Evolutionary conservation across 1,140 invertebrate genomes (phyloP).

Genomic region (Temnothorax longispinosus): DNA sequence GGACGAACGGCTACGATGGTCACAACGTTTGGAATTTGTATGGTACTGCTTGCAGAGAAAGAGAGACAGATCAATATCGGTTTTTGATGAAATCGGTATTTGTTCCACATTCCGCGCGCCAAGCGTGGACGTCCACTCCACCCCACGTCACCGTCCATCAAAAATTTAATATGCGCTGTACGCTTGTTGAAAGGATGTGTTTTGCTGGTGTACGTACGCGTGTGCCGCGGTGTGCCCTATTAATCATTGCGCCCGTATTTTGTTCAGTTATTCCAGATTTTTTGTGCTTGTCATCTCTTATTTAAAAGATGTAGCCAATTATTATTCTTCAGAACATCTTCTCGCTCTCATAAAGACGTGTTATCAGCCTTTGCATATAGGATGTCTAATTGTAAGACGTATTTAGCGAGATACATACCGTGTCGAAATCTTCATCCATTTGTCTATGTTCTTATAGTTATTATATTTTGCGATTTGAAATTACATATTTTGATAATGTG

Average conservation of each 20-base stretch:
- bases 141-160: conserved; percentile 50
- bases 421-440: background rate
- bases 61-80: conserved; percentile 65
- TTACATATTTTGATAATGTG: background rate
- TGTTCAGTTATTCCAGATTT: background rate
- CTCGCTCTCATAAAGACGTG: background rate
- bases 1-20: conserved; percentile 35
- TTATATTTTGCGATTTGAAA: background rate
- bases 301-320: background rate
- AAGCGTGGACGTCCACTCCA: conserved; percentile 42
- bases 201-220: conserved; percentile 27
- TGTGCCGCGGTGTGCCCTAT: conserved; percentile 5
- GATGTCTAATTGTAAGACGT: too few relatives aligned
- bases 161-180: conserved; percentile 72
- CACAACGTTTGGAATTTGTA: conserved; percentile 54
- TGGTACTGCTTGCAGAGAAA: background rate
- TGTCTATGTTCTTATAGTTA: too few relatives aligned
- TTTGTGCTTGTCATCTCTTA: background rate
- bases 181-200: conserved; percentile 38
- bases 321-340: background rate
- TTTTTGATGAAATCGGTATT: conserved; percentile 79
- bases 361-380: background rate
- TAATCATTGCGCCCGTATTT: conserved; percentile 32
- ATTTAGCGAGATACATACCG: background rate
- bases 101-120: conserved; percentile 78